A percentile compares a stretch with the other conserved stretches of the same genome.
Conservation (phyloP, 2,113 vertebrate species). For the Aspiorhynchus laticeps region DNA sequence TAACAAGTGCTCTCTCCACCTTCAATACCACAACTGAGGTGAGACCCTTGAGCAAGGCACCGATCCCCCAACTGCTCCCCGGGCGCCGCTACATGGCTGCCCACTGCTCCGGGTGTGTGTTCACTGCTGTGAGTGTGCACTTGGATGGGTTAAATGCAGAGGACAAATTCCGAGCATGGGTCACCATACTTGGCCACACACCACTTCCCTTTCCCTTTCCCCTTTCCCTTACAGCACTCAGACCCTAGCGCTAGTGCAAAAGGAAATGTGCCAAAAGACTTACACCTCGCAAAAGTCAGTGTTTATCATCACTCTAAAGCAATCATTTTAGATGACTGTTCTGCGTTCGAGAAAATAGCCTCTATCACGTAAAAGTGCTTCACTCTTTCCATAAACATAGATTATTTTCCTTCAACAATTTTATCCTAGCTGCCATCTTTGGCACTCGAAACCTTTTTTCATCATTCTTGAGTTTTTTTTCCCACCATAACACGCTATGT, state of each 20-base stretch:
- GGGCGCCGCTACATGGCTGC: too few relatives aligned
- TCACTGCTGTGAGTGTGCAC: too few relatives aligned
- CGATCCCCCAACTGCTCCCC: too few relatives aligned
- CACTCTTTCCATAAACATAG: constrained; percentile 45
- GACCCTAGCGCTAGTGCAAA: constrained; percentile 16
- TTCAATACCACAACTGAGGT: too few relatives aligned
- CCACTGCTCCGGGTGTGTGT: too few relatives aligned
- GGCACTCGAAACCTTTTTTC: constrained; percentile 7
- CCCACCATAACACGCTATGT: background rate
- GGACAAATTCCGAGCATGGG: too few relatives aligned
- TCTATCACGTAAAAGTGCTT: constrained; percentile 16
- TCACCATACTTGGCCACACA: too few relatives aligned
- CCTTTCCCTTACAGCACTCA: constrained; percentile 54
- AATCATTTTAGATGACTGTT: constrained; percentile 33
- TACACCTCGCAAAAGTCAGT: background rate
- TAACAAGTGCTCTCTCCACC: too few relatives aligned
- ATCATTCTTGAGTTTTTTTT: background rate
- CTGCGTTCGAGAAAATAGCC: constrained; percentile 30
- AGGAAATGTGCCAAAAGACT: constrained; percentile 21
- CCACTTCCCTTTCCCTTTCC: too few relatives aligned
- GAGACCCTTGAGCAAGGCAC: too few relatives aligned
- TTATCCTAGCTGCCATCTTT: constrained; percentile 17
- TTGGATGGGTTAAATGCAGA: too few relatives aligned
- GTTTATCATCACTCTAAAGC: constrained; percentile 1
- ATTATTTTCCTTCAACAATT: constrained; percentile 21